Conservation (phyloP, 2,113 vertebrate species). For the Pleuronectes platessa region DNA sequence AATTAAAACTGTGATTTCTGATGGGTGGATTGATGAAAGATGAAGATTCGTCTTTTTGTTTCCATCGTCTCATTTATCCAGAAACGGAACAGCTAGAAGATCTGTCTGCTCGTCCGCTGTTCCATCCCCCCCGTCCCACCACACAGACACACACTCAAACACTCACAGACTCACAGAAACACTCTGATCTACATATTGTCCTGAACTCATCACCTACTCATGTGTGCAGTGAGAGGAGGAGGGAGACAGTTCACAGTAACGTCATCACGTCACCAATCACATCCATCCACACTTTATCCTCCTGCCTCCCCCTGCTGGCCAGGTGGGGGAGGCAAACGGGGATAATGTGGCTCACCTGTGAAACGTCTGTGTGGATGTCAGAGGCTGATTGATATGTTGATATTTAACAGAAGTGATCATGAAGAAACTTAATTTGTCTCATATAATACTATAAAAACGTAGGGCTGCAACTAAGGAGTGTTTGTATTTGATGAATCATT, state of each 20-base stretch:
- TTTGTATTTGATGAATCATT: background rate
- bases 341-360: slow-evolving; percentile 20
- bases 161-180: background rate
- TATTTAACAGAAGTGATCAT: background rate
- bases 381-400: background rate
- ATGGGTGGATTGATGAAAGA: slow-evolving; percentile 51
- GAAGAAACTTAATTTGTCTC: background rate
- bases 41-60: slow-evolving; percentile 23
- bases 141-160: slow-evolving; percentile 14
- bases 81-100: background rate
- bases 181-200: slow-evolving; percentile 24
- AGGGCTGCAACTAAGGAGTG: background rate
- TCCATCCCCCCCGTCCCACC: slow-evolving; percentile 15
- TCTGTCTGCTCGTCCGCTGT: too few species aligned
- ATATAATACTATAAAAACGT: too few species aligned
- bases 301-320: slow-evolving; percentile 12
- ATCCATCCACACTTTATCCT: slow-evolving; percentile 34
- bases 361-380: background rate
- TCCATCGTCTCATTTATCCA: slow-evolving; percentile 31
- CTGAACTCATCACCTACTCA: slow-evolving; percentile 51
- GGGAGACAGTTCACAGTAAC: slow-evolving; percentile 30
- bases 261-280: slow-evolving; percentile 20
- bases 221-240: slow-evolving; percentile 52
- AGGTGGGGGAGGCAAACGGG: background rate
- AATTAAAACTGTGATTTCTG: slow-evolving; percentile 59